These are phyloP conservation scores for Orbicella faveolata DNA, from an alignment of 64 coral and sea anemone genomes.

Conservation along the genomic window DNA sequence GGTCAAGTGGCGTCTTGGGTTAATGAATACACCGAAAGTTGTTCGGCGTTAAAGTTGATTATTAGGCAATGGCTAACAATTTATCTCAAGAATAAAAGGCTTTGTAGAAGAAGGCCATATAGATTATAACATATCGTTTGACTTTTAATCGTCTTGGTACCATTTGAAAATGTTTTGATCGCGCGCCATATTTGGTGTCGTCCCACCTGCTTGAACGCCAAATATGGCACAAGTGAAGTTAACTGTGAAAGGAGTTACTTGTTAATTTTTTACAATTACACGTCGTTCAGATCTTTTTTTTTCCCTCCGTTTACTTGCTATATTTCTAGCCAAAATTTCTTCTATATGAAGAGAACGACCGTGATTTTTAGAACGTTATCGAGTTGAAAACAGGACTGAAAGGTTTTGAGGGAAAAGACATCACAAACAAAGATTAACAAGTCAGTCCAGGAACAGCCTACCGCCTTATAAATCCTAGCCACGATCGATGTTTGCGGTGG, in stretches of 20 bases:
- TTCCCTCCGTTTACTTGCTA: not conserved
- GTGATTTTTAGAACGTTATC: not conserved
- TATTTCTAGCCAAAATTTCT: conserved; percentile 22
- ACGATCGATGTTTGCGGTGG: conserved; percentile 24
- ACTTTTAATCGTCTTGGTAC: conserved; percentile 9
- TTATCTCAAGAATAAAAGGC: not conserved
- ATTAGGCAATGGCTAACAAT: not conserved
- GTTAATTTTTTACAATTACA: conserved; percentile 91
- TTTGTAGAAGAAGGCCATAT: not conserved
- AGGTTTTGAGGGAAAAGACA: not conserved
- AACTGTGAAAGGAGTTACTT: conserved; percentile 58
- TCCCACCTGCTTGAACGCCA: conserved; percentile 64
- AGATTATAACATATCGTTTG: not conserved
- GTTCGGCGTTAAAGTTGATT: not conserved
- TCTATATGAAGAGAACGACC: not conserved
- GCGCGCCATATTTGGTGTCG: conserved; percentile 61
- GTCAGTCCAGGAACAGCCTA: not conserved
- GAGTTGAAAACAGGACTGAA: not conserved
- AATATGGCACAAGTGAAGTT: conserved; percentile 67
- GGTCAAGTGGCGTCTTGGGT: not conserved
- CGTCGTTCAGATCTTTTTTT: conserved; percentile 57
- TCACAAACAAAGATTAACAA: not conserved
- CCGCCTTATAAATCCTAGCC: not conserved
- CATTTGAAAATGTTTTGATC: conserved; percentile 58
- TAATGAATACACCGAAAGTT: not conserved